Conservation (phyloP, 2,888 invertebrate genomes). For the Tineola bisselliella region DNA sequence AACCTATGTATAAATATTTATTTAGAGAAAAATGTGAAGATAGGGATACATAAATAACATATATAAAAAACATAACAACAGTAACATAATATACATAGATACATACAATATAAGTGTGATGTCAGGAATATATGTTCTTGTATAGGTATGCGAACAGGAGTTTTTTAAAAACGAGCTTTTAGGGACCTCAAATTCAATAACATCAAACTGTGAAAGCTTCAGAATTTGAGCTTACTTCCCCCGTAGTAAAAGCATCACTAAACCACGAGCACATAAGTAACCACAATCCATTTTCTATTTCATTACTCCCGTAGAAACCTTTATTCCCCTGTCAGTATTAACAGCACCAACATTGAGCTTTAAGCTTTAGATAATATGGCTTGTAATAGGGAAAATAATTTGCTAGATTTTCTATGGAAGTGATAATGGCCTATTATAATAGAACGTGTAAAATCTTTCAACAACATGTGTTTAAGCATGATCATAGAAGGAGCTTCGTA, state of each 20-base stretch:
- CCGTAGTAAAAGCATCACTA: not conserved
- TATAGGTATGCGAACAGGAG: no score
- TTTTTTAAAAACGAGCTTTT: no score
- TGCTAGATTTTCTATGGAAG: not conserved
- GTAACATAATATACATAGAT: no score
- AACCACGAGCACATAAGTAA: not conserved
- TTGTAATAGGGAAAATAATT: not conserved
- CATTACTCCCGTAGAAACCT: not conserved
- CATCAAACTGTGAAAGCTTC: no score
- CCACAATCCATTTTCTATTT: not conserved
- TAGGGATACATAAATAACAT: no score
- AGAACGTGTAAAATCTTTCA: not conserved
- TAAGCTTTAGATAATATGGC: not conserved
- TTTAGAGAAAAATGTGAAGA: no score
- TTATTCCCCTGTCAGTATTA: not conserved
- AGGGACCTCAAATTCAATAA: no score
- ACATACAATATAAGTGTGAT: no score
- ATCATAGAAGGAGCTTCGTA: not conserved
- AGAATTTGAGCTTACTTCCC: not conserved
- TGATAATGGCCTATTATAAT: not conserved
- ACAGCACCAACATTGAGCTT: not conserved
- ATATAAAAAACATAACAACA: no score
- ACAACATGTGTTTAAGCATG: not conserved
- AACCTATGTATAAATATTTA: no score
- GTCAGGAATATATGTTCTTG: no score